A percentile compares a stretch with the other conserved stretches of the same genome.
These are phyloP conservation scores for Trachythela sp. DNA, from an alignment of 64 coral and sea anemone species.

Conservation along the genomic window DNA sequence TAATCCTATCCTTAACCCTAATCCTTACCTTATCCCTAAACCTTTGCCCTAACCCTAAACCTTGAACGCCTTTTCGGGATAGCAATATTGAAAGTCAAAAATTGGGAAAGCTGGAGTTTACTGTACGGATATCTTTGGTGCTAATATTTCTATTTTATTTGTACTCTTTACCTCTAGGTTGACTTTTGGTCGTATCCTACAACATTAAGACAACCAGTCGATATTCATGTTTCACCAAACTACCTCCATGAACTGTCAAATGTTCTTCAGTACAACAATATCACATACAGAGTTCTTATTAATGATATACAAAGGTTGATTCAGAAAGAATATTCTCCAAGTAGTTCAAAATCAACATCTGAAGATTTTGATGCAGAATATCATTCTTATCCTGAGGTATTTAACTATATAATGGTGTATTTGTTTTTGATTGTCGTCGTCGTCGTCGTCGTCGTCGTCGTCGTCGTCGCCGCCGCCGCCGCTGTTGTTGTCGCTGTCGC, in stretches of 20 bases:
- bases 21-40: too few relatives aligned
- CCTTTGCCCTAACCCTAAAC: too few relatives aligned
- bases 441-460: too few relatives aligned
- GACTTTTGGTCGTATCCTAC: slow-evolving; percentile 24
- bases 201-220: background rate
- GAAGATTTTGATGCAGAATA: background rate
- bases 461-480: too few relatives aligned
- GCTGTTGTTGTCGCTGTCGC: too few relatives aligned
- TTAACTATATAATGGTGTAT: too few relatives aligned
- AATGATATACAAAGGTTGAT: background rate
- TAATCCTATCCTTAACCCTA: too few relatives aligned
- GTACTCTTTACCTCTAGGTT: background rate
- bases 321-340: background rate
- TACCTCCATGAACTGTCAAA: background rate
- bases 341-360: background rate
- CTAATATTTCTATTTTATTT: background rate
- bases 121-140: too few relatives aligned
- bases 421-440: too few relatives aligned
- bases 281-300: background rate
- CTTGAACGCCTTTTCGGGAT: too few relatives aligned
- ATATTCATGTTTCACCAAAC: slow-evolving; percentile 6
- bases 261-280: background rate
- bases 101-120: too few relatives aligned
- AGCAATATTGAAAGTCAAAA: too few relatives aligned
- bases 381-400: background rate